Conservation (phyloP, 2,888 invertebrate genomes). For the Spilosoma lubricipeda region DNA sequence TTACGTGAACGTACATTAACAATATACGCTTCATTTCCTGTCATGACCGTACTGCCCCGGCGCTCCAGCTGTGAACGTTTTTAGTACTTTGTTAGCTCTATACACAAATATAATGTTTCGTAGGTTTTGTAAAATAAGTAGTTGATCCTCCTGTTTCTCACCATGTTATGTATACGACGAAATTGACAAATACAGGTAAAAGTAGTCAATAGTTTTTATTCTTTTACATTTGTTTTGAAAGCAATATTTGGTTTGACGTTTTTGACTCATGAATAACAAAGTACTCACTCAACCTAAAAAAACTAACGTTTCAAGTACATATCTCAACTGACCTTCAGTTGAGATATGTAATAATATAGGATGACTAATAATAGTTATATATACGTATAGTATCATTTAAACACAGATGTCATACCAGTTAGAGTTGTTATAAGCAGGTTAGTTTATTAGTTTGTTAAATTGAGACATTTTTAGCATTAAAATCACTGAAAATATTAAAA, state of each 20-base stretch:
- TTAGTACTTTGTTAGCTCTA: slow-evolving; percentile 57
- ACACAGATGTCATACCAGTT: neutral
- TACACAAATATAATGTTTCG: neutral
- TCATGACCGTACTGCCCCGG: slow-evolving; percentile 70
- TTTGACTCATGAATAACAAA: neutral
- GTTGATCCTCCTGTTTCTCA: neutral
- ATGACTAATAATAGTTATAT: too few relatives aligned
- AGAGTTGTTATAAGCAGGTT: neutral
- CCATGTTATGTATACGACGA: neutral
- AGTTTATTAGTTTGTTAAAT: slow-evolving; percentile 1
- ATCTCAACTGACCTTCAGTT: too few relatives aligned
- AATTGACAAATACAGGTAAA: neutral
- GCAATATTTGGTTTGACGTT: neutral
- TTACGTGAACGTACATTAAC: slow-evolving; percentile 80
- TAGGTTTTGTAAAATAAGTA: neutral
- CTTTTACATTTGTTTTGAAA: neutral
- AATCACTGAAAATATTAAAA: neutral
- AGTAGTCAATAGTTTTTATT: neutral
- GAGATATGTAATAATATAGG: neutral
- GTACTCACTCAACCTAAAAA: neutral
- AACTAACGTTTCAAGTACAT: neutral
- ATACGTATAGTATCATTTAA: neutral
- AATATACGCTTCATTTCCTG: slow-evolving; percentile 78
- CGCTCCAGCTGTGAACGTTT: slow-evolving; percentile 77
- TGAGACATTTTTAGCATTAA: neutral